Percentiles rank a stretch among this genome's conserved stretches.
phyloP scores from a whole-genome alignment of 2,113 vertebrate species.

The Halichoeres trimaculatus region DNA sequence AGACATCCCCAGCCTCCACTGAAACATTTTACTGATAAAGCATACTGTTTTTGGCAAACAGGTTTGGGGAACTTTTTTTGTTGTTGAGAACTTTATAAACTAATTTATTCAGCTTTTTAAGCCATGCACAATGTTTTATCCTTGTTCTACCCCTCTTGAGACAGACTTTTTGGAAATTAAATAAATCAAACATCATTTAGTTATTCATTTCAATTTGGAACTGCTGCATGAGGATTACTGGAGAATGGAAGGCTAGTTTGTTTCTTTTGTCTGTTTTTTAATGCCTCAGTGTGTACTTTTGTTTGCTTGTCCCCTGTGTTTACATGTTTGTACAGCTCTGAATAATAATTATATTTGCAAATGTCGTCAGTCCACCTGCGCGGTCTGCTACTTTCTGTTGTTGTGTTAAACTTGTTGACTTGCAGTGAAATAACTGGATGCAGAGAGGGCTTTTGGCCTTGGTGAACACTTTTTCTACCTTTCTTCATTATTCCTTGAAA shows the following conservation, averaged over 20 bases:
- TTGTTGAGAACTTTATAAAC: neutral
- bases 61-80: neutral
- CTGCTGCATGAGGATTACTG: neutral
- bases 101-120: neutral
- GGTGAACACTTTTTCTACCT: neutral
- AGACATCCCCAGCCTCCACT: neutral
- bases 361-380: neutral
- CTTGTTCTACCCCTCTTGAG: neutral
- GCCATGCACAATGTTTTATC: neutral
- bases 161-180: neutral
- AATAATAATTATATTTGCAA: neutral
- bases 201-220: neutral
- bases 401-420: neutral
- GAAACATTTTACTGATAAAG: neutral
- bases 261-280: neutral
- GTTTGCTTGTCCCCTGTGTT: neutral
- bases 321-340: neutral
- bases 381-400: neutral
- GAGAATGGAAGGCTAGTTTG: neutral
- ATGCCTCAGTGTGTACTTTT: neutral
- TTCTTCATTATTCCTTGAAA: neutral
- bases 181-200: neutral
- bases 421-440: neutral
- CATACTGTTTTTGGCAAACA: neutral
- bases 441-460: neutral